These are phyloP conservation scores for Drosophila bocki DNA, from an alignment of 1,140 invertebrate genomes.

Conservation along the genomic window DNA sequence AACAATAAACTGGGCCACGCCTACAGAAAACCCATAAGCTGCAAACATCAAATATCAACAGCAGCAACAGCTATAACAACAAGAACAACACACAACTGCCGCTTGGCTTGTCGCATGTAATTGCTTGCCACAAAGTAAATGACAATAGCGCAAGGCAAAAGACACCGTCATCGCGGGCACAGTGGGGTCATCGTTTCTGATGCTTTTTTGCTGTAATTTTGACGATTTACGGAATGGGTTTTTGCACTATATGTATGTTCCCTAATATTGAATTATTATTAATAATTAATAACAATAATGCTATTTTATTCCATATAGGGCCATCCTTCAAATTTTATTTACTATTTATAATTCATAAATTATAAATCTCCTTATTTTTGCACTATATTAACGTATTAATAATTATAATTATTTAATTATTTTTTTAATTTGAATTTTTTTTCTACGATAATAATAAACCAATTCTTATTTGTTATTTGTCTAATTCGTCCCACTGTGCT, in stretches of 20 bases:
- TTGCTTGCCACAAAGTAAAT: conserved; percentile 80
- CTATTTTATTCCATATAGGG: no score
- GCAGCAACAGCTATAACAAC: conserved; percentile 45
- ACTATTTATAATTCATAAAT: no score
- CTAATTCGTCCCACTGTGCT: conserved; percentile 42
- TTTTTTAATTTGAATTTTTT: not conserved
- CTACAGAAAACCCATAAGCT: conserved; percentile 63
- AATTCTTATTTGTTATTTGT: not conserved
- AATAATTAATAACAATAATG: no score
- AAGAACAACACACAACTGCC: conserved; percentile 40
- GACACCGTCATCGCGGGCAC: conserved; percentile 48
- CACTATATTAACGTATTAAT: no score
- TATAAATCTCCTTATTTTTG: no score
- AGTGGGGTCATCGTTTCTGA: conserved; percentile 40
- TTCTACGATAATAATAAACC: not conserved
- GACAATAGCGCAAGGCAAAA: conserved; percentile 64
- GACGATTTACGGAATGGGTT: not conserved
- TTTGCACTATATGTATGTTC: no score
- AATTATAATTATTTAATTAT: not conserved
- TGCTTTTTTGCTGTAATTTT: not conserved
- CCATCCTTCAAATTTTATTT: no score
- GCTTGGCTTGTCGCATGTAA: conserved; percentile 76
- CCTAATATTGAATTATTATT: no score
- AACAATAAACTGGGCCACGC: conserved; percentile 70
- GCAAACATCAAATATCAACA: conserved; percentile 63